Evolutionary conservation across 2,797 vertebrate species (phyloP).

Genomic region (Sebastes kiyomatsui): DNA sequence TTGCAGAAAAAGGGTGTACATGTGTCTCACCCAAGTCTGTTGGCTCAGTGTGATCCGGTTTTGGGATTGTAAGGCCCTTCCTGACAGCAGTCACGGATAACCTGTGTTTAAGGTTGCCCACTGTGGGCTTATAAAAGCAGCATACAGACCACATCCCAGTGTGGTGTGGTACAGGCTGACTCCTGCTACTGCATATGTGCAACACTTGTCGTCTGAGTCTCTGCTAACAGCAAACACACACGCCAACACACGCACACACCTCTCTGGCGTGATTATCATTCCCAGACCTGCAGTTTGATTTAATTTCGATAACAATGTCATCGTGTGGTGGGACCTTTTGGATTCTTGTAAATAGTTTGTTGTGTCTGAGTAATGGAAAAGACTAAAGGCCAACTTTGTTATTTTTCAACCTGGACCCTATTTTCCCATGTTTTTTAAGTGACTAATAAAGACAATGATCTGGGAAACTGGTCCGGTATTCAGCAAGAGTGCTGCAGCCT

Average conservation of each 20-base stretch:
- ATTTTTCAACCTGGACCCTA: too few relatives aligned
- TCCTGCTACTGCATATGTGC: slow-evolving; percentile 5
- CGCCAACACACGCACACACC: not conserved
- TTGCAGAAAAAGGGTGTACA: not conserved
- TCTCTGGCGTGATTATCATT: not conserved
- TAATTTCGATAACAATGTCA: slow-evolving; percentile 1
- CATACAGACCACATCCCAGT: slow-evolving; percentile 35
- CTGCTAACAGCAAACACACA: not conserved
- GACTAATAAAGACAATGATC: not conserved
- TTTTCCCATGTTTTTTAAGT: too few relatives aligned
- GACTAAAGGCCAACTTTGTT: not conserved
- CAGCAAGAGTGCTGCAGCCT: not conserved
- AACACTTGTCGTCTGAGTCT: slow-evolving; percentile 17
- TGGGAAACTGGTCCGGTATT: not conserved
- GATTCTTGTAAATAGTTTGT: not conserved
- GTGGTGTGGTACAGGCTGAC: slow-evolving; percentile 6
- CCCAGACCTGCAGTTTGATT: not conserved
- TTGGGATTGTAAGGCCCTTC: not conserved
- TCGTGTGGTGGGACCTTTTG: not conserved
- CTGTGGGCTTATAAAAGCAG: slow-evolving; percentile 53
- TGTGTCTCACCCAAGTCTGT: not conserved
- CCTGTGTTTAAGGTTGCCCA: slow-evolving; percentile 57
- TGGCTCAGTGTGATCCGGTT: not conserved
- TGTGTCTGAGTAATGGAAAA: slow-evolving; percentile 23
- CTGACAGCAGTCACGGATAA: slow-evolving; percentile 45